These are phyloP conservation scores for Amazona vittata DNA, from an alignment of 2,113 vertebrate genomes.

Conservation along the genomic window DNA sequence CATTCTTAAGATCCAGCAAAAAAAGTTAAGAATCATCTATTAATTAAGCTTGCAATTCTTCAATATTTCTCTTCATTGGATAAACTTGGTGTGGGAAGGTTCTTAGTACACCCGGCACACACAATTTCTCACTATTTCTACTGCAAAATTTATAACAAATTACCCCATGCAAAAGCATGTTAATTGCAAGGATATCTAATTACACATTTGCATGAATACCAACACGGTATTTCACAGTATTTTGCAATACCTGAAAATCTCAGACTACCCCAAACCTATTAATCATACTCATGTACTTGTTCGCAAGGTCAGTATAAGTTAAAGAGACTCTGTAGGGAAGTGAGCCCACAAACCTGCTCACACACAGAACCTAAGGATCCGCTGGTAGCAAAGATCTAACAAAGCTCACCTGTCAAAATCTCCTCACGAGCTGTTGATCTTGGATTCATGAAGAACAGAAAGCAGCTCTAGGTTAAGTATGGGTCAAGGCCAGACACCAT, in stretches of 20 bases:
- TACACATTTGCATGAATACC: not conserved
- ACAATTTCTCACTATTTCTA: not conserved
- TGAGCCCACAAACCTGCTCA: not conserved
- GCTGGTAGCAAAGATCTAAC: not conserved
- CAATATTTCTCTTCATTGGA: constrained; percentile 2
- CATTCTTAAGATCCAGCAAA: not conserved
- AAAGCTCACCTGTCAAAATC: not conserved
- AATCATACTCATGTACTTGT: not conserved
- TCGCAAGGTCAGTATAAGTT: not conserved
- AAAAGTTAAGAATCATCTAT: not conserved
- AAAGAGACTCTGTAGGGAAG: not conserved
- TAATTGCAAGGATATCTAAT: not conserved
- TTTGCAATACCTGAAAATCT: not conserved
- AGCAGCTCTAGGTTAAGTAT: not conserved
- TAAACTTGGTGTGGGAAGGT: not conserved
- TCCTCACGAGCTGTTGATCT: not conserved
- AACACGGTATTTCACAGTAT: not conserved
- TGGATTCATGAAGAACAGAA: not conserved
- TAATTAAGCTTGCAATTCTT: not conserved
- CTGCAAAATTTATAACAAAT: not conserved
- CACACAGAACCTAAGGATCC: not conserved
- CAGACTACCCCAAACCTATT: not conserved
- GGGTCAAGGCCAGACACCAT: not conserved
- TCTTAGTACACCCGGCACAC: not conserved
- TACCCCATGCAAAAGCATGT: not conserved